Conservation (phyloP, 2,797 vertebrate species). For the Muscicapa comitata region DNA sequence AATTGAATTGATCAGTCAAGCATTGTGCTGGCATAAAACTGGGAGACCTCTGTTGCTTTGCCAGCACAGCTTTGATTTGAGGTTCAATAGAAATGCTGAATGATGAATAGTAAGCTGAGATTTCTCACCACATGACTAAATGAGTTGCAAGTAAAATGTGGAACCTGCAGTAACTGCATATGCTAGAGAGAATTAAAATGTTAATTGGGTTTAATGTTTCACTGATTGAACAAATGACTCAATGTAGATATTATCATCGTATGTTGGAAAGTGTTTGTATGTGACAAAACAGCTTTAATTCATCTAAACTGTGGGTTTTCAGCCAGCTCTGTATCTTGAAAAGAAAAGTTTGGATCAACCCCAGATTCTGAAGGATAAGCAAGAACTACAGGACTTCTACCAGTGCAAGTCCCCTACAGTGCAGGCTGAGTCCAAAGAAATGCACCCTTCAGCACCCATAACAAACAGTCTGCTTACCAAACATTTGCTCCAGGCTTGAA, state of each 20-base stretch:
- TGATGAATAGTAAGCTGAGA: slow-evolving; percentile 1
- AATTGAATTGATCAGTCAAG: slow-evolving; percentile 44
- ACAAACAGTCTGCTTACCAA: not conserved
- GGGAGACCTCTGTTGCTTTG: slow-evolving; percentile 3
- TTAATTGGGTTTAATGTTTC: not conserved
- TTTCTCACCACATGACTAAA: not conserved
- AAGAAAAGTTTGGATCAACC: not conserved
- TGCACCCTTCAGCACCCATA: not conserved
- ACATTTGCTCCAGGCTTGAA: not conserved
- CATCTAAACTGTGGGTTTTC: not conserved
- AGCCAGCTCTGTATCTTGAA: not conserved
- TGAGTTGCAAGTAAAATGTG: not conserved
- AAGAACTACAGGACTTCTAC: not conserved
- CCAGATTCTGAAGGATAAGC: not conserved
- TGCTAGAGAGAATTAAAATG: not conserved
- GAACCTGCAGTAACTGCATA: not conserved
- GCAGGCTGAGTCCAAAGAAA: not conserved
- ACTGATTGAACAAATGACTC: not conserved
- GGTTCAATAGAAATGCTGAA: slow-evolving; percentile 22
- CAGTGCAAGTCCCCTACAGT: not conserved
- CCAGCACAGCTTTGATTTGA: slow-evolving; percentile 9
- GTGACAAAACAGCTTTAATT: not conserved
- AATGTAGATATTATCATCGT: not conserved
- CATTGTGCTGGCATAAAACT: not conserved
- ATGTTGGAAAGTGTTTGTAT: not conserved